Evolutionary conservation across 1,140 invertebrate species (phyloP).

Genomic region (Macrostomum lignano): DNA sequence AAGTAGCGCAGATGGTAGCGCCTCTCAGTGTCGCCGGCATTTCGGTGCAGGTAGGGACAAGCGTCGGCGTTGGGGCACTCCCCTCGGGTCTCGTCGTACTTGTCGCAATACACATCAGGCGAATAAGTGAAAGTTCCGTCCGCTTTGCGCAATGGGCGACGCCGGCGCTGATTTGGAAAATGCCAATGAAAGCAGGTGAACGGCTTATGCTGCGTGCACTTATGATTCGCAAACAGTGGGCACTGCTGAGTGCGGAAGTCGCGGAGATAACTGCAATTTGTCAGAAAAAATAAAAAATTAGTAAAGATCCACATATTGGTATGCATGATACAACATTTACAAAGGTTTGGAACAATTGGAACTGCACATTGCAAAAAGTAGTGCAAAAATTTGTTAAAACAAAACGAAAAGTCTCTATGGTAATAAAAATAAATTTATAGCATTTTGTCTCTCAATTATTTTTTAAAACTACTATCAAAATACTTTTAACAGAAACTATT

Average conservation of each 20-base stretch:
- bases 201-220: constrained; percentile 93
- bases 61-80: constrained; percentile 82
- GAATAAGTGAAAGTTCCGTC: constrained; percentile 95
- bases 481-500: too few relatives aligned
- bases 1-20: constrained; percentile 87
- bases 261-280: constrained; percentile 34
- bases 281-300: not conserved
- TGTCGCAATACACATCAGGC: constrained; percentile 90
- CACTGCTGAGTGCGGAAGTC: constrained; percentile 97
- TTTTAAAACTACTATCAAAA: too few relatives aligned
- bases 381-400: too few relatives aligned
- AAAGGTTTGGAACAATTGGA: too few relatives aligned
- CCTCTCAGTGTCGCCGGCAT: constrained; percentile 80
- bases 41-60: constrained; percentile 72
- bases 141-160: constrained; percentile 62
- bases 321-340: too few relatives aligned
- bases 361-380: too few relatives aligned
- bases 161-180: constrained; percentile 88
- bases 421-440: too few relatives aligned
- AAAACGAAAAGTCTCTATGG: too few relatives aligned
- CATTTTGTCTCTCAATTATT: too few relatives aligned
- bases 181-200: constrained; percentile 99
- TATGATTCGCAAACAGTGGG: constrained; percentile 86
- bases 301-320: too few relatives aligned
- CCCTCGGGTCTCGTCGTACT: constrained; percentile 91